Conservation (phyloP, 2,888 invertebrate genomes). For the Eilema depressum region DNA sequence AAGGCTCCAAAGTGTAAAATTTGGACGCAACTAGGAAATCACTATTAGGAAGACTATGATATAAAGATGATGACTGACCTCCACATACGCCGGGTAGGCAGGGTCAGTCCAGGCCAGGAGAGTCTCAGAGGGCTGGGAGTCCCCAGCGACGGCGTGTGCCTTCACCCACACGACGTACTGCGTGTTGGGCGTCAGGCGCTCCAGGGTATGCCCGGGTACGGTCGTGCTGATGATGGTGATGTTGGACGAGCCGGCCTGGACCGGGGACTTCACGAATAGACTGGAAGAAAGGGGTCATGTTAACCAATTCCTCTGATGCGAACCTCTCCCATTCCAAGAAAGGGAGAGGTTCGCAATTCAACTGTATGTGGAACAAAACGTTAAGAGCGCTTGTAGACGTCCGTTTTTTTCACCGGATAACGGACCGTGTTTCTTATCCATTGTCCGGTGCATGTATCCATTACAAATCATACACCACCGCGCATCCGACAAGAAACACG, state of each 20-base stretch:
- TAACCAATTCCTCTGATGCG: no score
- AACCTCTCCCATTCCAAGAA: no score
- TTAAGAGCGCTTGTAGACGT: no score
- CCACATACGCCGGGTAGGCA: slow-evolving; percentile 94
- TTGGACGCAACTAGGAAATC: no score
- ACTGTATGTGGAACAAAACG: no score
- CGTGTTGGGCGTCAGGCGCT: slow-evolving; percentile 91
- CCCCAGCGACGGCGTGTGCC: slow-evolving; percentile 89
- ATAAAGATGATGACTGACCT: slow-evolving; percentile 83
- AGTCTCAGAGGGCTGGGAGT: slow-evolving; percentile 93
- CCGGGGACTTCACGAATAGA: slow-evolving; percentile 89
- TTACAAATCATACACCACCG: no score
- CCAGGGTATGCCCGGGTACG: slow-evolving; percentile 90
- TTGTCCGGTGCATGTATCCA: no score
- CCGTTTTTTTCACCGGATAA: no score
- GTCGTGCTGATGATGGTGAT: slow-evolving; percentile 89
- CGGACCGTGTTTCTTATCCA: no score
- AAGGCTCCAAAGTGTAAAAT: no score
- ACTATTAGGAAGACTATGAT: no score
- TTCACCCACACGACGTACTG: slow-evolving; percentile 93
- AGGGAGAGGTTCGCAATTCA: neutral
- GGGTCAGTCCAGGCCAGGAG: slow-evolving; percentile 95
- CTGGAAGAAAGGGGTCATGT: slow-evolving; percentile 68
- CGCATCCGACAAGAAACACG: no score
- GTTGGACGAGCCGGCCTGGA: slow-evolving; percentile 84